Percentiles rank a stretch among this genome's conserved stretches.
Evolutionary conservation across 2,113 vertebrate genomes (phyloP).

Genomic region (Ifrita kowaldi): DNA sequence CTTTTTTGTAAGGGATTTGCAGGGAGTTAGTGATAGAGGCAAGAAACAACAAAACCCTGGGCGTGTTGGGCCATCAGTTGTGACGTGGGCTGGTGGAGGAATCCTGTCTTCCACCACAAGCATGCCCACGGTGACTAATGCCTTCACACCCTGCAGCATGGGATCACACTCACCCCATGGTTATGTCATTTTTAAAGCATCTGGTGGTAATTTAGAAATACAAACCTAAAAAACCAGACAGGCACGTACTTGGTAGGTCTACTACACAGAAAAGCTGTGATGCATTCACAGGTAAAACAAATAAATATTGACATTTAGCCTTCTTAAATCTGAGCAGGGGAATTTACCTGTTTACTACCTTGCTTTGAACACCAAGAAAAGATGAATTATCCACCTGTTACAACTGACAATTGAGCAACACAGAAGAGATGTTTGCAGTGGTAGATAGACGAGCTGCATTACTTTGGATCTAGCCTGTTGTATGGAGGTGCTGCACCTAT

Average conservation of each 20-base stretch:
- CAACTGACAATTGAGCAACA: background rate
- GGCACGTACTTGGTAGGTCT: background rate
- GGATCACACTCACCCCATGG: background rate
- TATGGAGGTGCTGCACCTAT: background rate
- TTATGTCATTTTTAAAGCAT: slow-evolving; percentile 33
- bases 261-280: background rate
- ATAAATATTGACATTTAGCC: background rate
- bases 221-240: background rate
- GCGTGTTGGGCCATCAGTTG: background rate
- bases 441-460: background rate
- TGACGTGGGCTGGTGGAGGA: background rate
- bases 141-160: background rate
- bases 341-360: background rate
- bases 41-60: slow-evolving; percentile 26
- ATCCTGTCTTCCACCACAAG: background rate
- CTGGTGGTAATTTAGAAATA: background rate
- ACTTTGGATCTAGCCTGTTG: background rate
- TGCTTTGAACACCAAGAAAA: background rate
- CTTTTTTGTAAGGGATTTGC: background rate
- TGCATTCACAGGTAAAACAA: background rate
- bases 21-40: background rate
- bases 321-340: background rate
- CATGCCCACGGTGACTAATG: background rate
- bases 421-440: background rate
- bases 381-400: background rate